Conservation (phyloP, 2,888 invertebrate species). For the Nycteola revayana region DNA sequence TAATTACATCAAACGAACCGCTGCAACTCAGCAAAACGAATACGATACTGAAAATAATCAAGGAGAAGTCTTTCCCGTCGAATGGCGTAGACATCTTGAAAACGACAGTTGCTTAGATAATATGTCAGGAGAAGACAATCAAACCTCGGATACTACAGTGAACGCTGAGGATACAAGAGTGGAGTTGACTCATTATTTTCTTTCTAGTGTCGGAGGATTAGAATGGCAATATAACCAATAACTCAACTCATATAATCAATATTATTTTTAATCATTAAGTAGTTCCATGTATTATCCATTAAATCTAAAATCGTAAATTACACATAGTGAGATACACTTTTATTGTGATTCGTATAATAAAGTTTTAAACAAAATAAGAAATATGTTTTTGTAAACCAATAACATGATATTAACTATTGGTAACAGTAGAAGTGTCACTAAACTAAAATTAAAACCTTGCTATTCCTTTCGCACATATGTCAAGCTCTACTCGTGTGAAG, state of each 20-base stretch:
- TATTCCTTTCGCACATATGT: constrained; percentile 9
- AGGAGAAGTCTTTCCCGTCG: constrained; percentile 17
- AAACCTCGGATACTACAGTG: constrained; percentile 7
- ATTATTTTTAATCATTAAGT: constrained; percentile 7
- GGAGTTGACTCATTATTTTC: constrained; percentile 21
- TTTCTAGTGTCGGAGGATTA: constrained; percentile 18
- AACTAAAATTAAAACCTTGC: constrained; percentile 8
- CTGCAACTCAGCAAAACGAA: constrained; percentile 15
- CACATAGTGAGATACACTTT: constrained; percentile 6
- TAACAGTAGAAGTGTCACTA: constrained; percentile 9
- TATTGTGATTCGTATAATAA: constrained; percentile 12
- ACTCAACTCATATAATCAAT: constrained; percentile 8
- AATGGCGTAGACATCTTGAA: constrained; percentile 13
- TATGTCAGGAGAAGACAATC: constrained; percentile 16
- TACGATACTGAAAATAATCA: constrained; percentile 26
- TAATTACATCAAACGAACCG: constrained; percentile 16
- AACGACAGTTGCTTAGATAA: constrained; percentile 11
- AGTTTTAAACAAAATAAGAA: constrained; percentile 12
- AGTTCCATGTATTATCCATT: constrained; percentile 9
- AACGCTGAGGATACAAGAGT: constrained; percentile 15
- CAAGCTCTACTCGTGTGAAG: constrained; percentile 10
- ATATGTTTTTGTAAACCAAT: constrained; percentile 7
- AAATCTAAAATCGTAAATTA: constrained; percentile 9
- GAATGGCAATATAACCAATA: constrained; percentile 18
- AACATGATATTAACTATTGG: constrained; percentile 3